phyloP scores from a whole-genome alignment of 2,888 invertebrate species.

The Lottia scabra region DNA sequence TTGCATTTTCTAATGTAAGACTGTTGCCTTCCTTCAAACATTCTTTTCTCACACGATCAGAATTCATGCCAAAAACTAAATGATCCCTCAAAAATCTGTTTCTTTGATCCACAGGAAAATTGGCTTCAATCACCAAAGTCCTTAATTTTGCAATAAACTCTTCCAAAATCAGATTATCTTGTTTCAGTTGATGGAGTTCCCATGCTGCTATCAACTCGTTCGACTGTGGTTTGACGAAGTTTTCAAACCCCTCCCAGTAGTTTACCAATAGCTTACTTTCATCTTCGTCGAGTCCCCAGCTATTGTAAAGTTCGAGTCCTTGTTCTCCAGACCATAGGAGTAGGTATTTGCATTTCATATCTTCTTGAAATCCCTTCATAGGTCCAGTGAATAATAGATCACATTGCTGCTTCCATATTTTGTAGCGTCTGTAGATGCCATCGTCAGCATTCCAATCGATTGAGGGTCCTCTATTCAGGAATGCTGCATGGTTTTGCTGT shows the following conservation, averaged over 20 bases:
- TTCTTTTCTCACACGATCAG: neutral
- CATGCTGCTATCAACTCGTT: neutral
- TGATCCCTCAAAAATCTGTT: neutral
- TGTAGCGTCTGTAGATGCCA: neutral
- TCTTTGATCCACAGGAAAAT: neutral
- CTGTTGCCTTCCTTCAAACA: neutral
- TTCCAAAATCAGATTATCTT: neutral
- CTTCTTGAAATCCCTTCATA: neutral
- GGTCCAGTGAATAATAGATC: neutral
- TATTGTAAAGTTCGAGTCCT: neutral
- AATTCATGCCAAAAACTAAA: neutral
- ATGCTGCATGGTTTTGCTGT: neutral
- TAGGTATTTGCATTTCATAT: slow-evolving; percentile 4
- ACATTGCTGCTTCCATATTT: neutral
- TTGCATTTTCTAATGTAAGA: neutral
- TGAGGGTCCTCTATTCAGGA: neutral
- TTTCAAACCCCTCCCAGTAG: neutral
- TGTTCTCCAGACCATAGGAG: neutral
- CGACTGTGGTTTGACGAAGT: slow-evolving; percentile 7
- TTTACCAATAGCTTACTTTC: neutral
- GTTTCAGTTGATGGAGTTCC: neutral
- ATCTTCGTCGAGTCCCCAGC: neutral
- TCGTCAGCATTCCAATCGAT: slow-evolving; percentile 1
- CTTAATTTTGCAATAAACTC: neutral
- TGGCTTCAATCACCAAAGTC: neutral